phyloP scores from a whole-genome alignment of 2,113 vertebrate species.

The Mus musculus region DNA sequence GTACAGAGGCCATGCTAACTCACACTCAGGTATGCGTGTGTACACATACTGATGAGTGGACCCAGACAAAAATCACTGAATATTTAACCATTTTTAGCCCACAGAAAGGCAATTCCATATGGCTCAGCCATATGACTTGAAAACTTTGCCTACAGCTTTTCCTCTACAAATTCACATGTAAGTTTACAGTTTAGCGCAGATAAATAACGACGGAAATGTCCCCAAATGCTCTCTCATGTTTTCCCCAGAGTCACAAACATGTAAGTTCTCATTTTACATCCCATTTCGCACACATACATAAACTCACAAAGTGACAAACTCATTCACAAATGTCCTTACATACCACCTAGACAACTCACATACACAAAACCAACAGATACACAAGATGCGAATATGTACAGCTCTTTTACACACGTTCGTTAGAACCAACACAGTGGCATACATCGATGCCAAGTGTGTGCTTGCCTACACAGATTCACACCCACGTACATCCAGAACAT shows the following conservation, averaged over 20 bases:
- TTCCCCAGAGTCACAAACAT: slow-evolving; percentile 11
- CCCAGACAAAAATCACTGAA: not conserved
- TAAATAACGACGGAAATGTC: slow-evolving; percentile 17
- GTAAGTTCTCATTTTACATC: slow-evolving; percentile 47
- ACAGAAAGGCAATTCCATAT: slow-evolving; percentile 43
- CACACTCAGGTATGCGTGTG: too few relatives aligned
- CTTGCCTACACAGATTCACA: not conserved
- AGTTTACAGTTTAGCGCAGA: slow-evolving; percentile 40
- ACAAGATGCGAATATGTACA: not conserved
- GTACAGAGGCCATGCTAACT: not conserved
- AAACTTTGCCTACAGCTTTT: slow-evolving; percentile 53
- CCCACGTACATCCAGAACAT: slow-evolving; percentile 10
- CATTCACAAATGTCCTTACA: slow-evolving; percentile 45
- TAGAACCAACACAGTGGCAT: not conserved
- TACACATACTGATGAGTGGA: not conserved
- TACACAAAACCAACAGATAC: slow-evolving; percentile 33
- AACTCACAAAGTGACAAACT: slow-evolving; percentile 27
- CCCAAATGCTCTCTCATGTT: slow-evolving; percentile 18
- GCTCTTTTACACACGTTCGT: not conserved
- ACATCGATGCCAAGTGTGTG: not conserved
- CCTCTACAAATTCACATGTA: slow-evolving; percentile 8
- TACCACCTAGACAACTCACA: not conserved
- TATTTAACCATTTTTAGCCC: slow-evolving; percentile 58
- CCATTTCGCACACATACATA: not conserved
- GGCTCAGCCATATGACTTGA: slow-evolving; percentile 15